Conservation (phyloP, 2,888 invertebrate species). For the Melipona beecheii region DNA sequence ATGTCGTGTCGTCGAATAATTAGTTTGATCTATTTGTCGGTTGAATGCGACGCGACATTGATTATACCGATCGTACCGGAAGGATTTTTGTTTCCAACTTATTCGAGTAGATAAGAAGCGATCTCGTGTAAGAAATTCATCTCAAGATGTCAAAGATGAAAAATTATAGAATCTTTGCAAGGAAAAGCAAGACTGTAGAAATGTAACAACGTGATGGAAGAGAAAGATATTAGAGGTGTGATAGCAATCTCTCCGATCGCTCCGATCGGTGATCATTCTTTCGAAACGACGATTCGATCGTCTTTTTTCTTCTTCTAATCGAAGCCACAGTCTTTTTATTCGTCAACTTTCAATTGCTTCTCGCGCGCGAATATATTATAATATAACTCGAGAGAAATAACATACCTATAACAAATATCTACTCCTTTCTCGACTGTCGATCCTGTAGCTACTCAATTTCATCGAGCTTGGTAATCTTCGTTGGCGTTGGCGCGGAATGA, state of each 20-base stretch:
- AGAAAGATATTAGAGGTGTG: too few species aligned
- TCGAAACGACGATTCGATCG: neutral
- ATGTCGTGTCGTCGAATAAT: neutral
- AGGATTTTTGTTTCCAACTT: neutral
- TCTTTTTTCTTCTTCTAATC: neutral
- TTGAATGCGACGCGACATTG: neutral
- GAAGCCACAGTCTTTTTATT: slow-evolving; percentile 11
- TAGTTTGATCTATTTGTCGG: slow-evolving; percentile 1
- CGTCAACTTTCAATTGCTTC: slow-evolving; percentile 29
- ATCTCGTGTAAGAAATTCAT: too few species aligned
- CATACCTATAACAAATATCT: neutral
- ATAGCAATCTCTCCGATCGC: too few species aligned
- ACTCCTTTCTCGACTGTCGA: slow-evolving; percentile 26
- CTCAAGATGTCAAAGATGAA: too few species aligned
- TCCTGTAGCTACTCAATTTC: slow-evolving; percentile 41
- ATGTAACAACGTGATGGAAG: too few species aligned
- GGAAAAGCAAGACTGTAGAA: too few species aligned
- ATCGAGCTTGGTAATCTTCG: slow-evolving; percentile 24
- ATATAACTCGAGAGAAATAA: neutral
- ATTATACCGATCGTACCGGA: neutral
- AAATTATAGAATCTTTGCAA: too few species aligned
- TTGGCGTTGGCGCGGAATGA: slow-evolving; percentile 5
- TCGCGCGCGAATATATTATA: slow-evolving; percentile 3
- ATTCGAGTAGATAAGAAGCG: too few species aligned
- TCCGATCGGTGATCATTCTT: neutral